Conservation (phyloP, 2,113 vertebrate species). For the Gavialis gangeticus region DNA sequence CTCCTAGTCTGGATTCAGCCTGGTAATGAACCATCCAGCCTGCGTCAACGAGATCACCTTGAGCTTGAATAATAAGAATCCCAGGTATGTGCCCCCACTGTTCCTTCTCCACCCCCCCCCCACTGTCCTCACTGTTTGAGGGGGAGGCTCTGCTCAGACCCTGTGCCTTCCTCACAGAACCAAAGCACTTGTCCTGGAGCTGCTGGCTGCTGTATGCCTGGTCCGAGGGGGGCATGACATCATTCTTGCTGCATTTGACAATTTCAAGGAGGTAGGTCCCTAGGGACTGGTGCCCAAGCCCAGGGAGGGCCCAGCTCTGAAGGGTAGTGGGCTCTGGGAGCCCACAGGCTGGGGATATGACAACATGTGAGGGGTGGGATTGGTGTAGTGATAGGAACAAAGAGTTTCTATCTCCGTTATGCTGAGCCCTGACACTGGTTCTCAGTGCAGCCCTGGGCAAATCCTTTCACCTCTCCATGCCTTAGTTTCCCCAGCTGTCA, state of each 20-base stretch:
- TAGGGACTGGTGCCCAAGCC: neutral
- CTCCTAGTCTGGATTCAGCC: conserved; percentile 92
- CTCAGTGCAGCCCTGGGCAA: neutral
- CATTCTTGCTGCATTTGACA: conserved; percentile 91
- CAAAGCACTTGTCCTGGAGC: conserved; percentile 94
- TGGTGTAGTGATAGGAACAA: neutral
- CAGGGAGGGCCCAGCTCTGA: too few species aligned
- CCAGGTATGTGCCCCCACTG: conserved; percentile 82
- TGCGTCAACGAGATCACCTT: conserved; percentile 97
- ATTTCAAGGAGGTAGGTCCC: conserved; percentile 90
- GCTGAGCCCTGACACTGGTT: neutral
- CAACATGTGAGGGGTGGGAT: neutral
- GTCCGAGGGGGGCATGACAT: conserved; percentile 96
- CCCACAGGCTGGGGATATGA: neutral
- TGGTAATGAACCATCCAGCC: conserved; percentile 94
- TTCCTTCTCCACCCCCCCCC: neutral
- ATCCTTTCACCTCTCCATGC: neutral
- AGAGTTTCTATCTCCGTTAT: neutral
- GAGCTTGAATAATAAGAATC: conserved; percentile 94
- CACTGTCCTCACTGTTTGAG: rapidly evolving
- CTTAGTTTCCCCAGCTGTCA: neutral
- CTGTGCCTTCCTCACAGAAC: conserved; percentile 78
- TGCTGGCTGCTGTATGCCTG: conserved; percentile 93
- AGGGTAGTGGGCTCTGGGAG: neutral
- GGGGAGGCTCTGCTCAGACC: rapidly evolving